Evolutionary conservation across 2,888 invertebrate species (phyloP).

Genomic region (Acronicta aceris): DNA sequence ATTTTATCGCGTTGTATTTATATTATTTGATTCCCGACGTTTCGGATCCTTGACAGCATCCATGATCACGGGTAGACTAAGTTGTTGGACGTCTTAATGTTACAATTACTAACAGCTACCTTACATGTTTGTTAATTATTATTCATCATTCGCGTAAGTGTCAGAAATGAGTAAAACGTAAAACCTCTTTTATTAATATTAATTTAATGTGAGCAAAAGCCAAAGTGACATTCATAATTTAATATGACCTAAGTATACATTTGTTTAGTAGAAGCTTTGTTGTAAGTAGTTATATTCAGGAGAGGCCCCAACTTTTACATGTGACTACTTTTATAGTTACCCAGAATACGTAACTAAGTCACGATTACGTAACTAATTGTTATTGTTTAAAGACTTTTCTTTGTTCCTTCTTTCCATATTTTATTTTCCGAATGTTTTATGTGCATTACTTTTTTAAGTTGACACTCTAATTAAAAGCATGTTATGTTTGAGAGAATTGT

Average conservation of each 20-base stretch:
- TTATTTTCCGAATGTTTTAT: conserved; percentile 5
- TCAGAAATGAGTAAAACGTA: too few relatives aligned
- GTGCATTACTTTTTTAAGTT: not conserved
- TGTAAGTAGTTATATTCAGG: not conserved
- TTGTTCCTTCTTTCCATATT: conserved; percentile 5
- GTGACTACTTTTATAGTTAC: not conserved
- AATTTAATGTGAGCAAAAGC: conserved; percentile 1
- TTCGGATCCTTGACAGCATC: too few relatives aligned
- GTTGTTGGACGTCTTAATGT: too few relatives aligned
- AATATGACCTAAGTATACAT: not conserved
- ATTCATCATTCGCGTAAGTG: too few relatives aligned
- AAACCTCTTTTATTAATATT: too few relatives aligned
- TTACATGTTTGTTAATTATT: too few relatives aligned
- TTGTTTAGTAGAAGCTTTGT: not conserved
- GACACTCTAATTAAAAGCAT: too few relatives aligned
- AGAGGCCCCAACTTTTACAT: not conserved
- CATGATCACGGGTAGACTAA: too few relatives aligned
- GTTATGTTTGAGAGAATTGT: too few relatives aligned
- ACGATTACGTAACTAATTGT: conserved; percentile 1
- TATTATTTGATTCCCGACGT: too few relatives aligned
- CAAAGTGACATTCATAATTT: not conserved
- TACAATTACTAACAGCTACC: too few relatives aligned
- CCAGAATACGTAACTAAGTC: not conserved
- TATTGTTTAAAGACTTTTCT: conserved; percentile 1
- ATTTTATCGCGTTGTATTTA: too few relatives aligned